Conservation (phyloP, 2,888 invertebrate species). For the Neuroscelio doddi region DNA sequence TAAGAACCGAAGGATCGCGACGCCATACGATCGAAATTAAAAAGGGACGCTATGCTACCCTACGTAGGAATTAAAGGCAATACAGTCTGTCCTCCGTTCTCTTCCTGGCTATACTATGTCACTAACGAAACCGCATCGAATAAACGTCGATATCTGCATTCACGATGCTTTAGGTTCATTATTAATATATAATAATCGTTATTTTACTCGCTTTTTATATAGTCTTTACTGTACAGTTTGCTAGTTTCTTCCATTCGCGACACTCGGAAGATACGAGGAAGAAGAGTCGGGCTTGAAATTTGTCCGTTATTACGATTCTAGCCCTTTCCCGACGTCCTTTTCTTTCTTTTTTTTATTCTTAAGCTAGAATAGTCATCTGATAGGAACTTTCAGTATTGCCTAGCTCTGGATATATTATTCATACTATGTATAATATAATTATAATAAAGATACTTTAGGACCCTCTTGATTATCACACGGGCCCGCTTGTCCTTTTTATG, state of each 20-base stretch:
- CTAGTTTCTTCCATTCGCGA: constrained; percentile 49
- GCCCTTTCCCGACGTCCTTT: constrained; percentile 45
- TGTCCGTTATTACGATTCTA: constrained; percentile 20
- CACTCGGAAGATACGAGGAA: constrained; percentile 51
- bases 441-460: constrained; percentile 48
- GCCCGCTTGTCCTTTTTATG: constrained; percentile 16
- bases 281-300: constrained; percentile 40
- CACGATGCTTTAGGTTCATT: constrained; percentile 58
- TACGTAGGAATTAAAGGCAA: constrained; percentile 63
- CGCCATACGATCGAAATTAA: constrained; percentile 12
- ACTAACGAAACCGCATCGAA: constrained; percentile 57
- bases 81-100: constrained; percentile 66
- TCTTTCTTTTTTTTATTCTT: too few species aligned
- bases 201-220: constrained; percentile 52
- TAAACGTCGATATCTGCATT: constrained; percentile 53
- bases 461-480: constrained; percentile 71
- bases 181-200: constrained; percentile 57
- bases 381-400: constrained; percentile 73
- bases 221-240: constrained; percentile 67
- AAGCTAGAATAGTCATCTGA: constrained; percentile 69
- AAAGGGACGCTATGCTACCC: constrained; percentile 52
- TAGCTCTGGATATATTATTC: constrained; percentile 71
- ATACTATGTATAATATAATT: constrained; percentile 52
- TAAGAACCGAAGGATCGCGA: constrained; percentile 26
- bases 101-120: constrained; percentile 62